A percentile compares a stretch with the other conserved stretches of the same genome.
phyloP scores from a whole-genome alignment of 2,113 vertebrate species.

The Pseudopodoces humilis region DNA sequence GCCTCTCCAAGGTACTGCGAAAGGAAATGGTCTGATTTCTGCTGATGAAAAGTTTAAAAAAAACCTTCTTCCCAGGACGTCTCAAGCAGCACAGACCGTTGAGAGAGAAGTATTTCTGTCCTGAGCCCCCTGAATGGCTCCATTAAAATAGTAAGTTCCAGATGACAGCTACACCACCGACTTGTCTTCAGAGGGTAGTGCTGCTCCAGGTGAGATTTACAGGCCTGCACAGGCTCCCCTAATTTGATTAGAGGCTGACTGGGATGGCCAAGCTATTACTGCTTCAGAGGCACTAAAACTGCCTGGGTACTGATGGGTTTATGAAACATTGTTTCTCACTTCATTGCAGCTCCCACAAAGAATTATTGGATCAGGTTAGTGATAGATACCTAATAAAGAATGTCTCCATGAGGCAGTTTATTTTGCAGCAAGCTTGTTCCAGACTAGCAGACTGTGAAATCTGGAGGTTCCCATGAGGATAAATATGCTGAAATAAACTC shows the following conservation, averaged over 20 bases:
- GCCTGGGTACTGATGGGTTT: conserved; percentile 57
- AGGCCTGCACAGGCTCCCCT: not conserved
- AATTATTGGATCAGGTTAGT: conserved; percentile 55
- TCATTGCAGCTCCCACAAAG: conserved; percentile 56
- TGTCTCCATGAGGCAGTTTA: conserved; percentile 46
- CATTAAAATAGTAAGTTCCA: not conserved
- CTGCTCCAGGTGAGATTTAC: conserved; percentile 41
- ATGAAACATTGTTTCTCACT: conserved; percentile 69
- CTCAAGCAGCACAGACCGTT: not conserved
- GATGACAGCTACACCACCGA: not conserved
- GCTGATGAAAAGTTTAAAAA: not conserved
- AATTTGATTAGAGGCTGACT: conserved; percentile 53
- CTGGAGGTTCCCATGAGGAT: conserved; percentile 38
- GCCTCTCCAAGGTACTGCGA: not conserved
- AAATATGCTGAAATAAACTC: conserved; percentile 47
- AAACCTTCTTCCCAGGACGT: not conserved
- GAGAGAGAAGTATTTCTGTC: not conserved
- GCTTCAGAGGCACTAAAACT: conserved; percentile 51
- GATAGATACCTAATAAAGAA: conserved; percentile 61
- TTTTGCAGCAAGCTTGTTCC: conserved; percentile 49
- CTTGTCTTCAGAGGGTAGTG: not conserved
- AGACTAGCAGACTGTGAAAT: conserved; percentile 50
- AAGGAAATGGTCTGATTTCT: not conserved
- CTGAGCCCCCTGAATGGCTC: not conserved
- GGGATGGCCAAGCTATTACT: conserved; percentile 31